Base-by-base conservation (phyloP, 2,888 invertebrate species). In the Philonicus albiceps region DNA sequence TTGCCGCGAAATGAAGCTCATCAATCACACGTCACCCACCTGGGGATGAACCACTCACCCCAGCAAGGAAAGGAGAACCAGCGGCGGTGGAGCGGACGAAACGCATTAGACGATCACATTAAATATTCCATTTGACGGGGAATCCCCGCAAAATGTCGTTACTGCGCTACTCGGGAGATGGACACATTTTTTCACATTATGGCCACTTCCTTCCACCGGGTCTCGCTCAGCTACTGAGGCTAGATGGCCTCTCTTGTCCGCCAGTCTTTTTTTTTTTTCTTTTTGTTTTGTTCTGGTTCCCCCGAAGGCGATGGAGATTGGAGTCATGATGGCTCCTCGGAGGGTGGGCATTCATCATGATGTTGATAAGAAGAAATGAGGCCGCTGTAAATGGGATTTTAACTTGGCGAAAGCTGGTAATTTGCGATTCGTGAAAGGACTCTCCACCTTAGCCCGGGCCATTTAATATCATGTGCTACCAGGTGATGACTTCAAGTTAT, bases 311-410 rank as follows among this genome's bases (percentile, higher is more conserved):
- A 49, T 64, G 81, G 30, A 81, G 55, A 55, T 34, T 81, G 81
- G 40, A 81, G 55, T n/a, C 55, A 7, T 64, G 55, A 64, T 81
- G 81, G 30, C 34, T 64, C 22, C 64, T 64, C 22, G 34, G 34
- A 34, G 49, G 81, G 64, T 55, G 53, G 53, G 53, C 49, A 80
- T 80, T 80, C 49, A 80, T 80, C 80, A 53, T 37, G 34, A 22
- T 64, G 81, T 64, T 64, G 81, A 81, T 81, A 81, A 81, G 55
- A 81, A 81, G 64, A 81, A 81, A 81, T 81, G 81, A 64, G 81
- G 64, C 55, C 34, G 31, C 55, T 64, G 27, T 55, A 55, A 55
- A 81, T 81, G 81, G 49, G 55, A 81, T 55, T 81, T 55, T 81
- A 81, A 81, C 81, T 81, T 81, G 31, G n/a, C 55, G 31, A 55